Conservation (phyloP, 2,797 vertebrate species). For the Myiothlypis coronata region DNA sequence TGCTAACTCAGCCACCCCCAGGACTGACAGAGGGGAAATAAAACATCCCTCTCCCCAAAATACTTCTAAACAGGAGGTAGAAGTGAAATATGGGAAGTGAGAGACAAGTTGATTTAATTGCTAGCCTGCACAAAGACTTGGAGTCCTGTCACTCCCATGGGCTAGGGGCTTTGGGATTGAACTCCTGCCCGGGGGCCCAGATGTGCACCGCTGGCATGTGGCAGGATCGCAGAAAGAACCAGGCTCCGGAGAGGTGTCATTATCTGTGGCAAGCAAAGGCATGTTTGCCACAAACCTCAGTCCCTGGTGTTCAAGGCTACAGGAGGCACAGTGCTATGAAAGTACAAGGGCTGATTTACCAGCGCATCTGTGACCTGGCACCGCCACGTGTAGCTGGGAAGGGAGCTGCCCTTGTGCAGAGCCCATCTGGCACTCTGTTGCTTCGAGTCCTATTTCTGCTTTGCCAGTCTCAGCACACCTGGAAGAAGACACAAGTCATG, state of each 20-base stretch:
- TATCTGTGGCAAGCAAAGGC: not conserved
- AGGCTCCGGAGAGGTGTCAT: not conserved
- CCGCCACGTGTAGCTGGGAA: not conserved
- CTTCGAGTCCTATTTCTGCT: not conserved
- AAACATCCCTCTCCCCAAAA: not conserved
- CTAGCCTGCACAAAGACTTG: not conserved
- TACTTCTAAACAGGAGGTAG: not conserved
- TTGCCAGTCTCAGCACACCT: not conserved
- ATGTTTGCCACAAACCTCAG: rapidly evolving
- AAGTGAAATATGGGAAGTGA: not conserved
- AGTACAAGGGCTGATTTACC: not conserved
- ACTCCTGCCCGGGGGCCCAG: not conserved
- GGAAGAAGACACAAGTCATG: not conserved
- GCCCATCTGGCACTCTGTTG: not conserved
- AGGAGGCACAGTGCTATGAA: not conserved
- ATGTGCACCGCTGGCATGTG: rapidly evolving
- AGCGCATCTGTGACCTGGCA: not conserved
- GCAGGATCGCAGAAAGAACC: not conserved
- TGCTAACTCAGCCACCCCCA: not conserved
- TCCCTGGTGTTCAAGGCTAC: not conserved
- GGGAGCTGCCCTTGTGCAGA: not conserved
- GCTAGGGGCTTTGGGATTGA: not conserved
- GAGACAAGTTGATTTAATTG: not conserved
- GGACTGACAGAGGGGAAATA: not conserved
- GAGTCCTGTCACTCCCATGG: not conserved